Percentiles rank a stretch among this genome's conserved stretches.
These are phyloP conservation scores for Hedychridium roseum DNA, from an alignment of 2,888 invertebrate genomes.

Conservation along the genomic window DNA sequence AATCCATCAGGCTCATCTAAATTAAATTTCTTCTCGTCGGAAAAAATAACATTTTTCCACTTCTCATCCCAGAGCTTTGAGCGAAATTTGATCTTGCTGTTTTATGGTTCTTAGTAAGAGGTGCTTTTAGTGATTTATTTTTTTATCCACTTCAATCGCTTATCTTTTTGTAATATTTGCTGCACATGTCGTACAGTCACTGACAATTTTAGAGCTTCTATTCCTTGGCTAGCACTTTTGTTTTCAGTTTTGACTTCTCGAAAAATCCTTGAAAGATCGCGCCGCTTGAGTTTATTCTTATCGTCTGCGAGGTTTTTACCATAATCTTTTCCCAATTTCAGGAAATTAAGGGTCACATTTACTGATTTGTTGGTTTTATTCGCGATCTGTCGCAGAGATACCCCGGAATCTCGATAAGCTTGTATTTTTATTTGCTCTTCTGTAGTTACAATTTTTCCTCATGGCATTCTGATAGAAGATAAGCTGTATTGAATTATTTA, in stretches of 20 bases:
- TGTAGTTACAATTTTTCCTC: slow-evolving; percentile 2
- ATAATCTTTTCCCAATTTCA: slow-evolving; percentile 3
- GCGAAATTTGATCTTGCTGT: background rate
- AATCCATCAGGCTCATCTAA: slow-evolving; percentile 1
- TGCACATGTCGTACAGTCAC: slow-evolving; percentile 7
- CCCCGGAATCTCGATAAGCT: slow-evolving; percentile 2
- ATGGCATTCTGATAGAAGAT: slow-evolving; percentile 9
- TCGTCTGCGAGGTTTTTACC: slow-evolving; percentile 7
- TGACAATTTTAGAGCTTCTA: background rate
- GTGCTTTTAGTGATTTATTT: slow-evolving; percentile 3
- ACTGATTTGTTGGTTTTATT: slow-evolving; percentile 3
- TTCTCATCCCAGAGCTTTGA: background rate
- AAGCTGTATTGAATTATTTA: no score
- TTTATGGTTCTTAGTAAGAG: slow-evolving; percentile 6
- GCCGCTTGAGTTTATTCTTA: slow-evolving; percentile 3
- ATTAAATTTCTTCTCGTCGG: slow-evolving; percentile 3
- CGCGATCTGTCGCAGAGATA: slow-evolving; percentile 2
- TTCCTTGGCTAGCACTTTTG: slow-evolving; percentile 5
- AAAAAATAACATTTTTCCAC: background rate
- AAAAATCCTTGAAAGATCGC: slow-evolving; percentile 4
- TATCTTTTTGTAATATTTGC: slow-evolving; percentile 7
- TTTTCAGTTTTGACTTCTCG: background rate
- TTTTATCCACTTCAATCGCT: slow-evolving; percentile 10
- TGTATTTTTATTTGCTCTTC: slow-evolving; percentile 8
- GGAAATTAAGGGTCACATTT: background rate